Conservation (phyloP, 2,888 invertebrate genomes). For the Pachycephus smyrnensis region DNA sequence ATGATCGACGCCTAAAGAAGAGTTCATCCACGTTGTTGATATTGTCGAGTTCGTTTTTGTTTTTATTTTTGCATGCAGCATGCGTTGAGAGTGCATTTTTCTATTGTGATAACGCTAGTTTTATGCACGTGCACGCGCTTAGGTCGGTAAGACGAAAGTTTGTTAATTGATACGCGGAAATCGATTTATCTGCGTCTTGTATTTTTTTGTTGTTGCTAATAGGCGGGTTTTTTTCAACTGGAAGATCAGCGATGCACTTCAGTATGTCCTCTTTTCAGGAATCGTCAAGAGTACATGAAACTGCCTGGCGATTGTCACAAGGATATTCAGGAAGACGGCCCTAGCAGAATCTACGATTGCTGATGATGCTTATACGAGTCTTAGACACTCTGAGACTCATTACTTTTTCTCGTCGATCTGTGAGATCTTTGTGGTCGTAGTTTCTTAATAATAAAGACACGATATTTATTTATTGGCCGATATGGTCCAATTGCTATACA, state of each 20-base stretch:
- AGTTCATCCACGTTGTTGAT: neutral
- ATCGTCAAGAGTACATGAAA: constrained; percentile 52
- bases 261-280: constrained; percentile 40
- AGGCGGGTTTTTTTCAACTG: neutral
- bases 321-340: constrained; percentile 41
- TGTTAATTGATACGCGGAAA: neutral
- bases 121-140: neutral
- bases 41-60: neutral
- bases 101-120: neutral
- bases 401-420: neutral
- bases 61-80: neutral
- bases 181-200: neutral
- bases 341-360: constrained; percentile 2
- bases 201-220: neutral
- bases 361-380: neutral
- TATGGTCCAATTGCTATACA: neutral
- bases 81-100: neutral
- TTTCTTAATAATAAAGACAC: constrained; percentile 15
- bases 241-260: neutral
- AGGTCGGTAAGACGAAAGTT: neutral
- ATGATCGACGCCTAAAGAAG: neutral
- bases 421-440: neutral
- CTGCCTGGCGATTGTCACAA: constrained; percentile 54
- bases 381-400: neutral
- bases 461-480: constrained; percentile 27